These are phyloP conservation scores for Platalea minor DNA, from an alignment of 2,797 vertebrate species.

Conservation along the genomic window DNA sequence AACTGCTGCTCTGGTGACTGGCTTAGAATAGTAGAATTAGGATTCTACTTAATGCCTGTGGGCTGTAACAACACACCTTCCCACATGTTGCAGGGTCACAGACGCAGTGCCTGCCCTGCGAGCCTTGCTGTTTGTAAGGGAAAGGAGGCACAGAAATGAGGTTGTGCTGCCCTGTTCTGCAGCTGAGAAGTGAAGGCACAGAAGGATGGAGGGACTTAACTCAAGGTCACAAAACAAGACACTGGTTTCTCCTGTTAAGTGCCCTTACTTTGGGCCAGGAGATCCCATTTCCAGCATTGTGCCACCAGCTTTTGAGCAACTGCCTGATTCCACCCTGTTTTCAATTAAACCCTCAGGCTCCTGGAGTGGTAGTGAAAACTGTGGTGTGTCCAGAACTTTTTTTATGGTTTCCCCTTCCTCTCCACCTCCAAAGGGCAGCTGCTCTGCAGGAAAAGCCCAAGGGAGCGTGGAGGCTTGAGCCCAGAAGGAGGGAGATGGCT, in stretches of 20 bases:
- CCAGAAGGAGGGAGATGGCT: conserved; percentile 10
- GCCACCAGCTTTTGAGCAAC: not conserved
- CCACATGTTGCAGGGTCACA: not conserved
- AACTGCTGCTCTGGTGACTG: not conserved
- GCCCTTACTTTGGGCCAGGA: not conserved
- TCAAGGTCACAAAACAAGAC: not conserved
- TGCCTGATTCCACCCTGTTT: not conserved
- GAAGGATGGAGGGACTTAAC: not conserved
- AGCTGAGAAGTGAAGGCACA: not conserved
- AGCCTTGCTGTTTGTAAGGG: not conserved
- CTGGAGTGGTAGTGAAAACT: not conserved
- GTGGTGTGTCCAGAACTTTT: not conserved
- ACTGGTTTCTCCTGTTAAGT: not conserved
- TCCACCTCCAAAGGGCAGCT: conserved; percentile 29
- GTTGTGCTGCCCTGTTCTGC: not conserved
- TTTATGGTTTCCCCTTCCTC: conserved; percentile 10
- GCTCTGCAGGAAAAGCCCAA: not conserved
- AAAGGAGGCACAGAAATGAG: not conserved
- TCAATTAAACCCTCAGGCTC: not conserved
- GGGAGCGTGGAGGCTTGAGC: not conserved
- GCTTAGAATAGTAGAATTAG: not conserved
- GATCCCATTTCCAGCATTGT: not conserved
- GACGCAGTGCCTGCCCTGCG: accelerated
- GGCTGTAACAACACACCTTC: not conserved
- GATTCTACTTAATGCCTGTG: not conserved